Evolutionary conservation across 1,140 invertebrate species (phyloP), one percentile per base, ranked within the genome.

Genomic region (Drosophila leontia): DNA sequence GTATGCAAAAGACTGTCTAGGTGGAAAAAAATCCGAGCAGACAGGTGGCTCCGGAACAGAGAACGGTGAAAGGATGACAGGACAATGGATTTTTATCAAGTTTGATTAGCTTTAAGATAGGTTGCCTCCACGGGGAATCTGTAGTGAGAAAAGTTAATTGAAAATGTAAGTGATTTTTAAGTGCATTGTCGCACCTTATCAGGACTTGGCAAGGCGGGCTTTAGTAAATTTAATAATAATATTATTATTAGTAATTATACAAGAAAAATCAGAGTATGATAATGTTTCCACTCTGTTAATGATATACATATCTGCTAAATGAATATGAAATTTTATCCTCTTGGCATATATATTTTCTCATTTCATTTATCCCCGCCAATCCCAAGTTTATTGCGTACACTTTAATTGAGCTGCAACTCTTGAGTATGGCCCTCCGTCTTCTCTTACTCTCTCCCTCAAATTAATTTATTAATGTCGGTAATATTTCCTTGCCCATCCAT

Each of bases 391-490:
- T 60, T 75, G 69, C 82, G 82, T 70, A 75, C 57, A 85, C 70
- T 78, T 82, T 85, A 85, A 85, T 85, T 85, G 82, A 86, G 70
- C 79, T 71, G 37, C 45, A 47, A 68, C 65, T 64, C 41, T 60
- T 34, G 4, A 26, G 29, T 50, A 19, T 29, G 13, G 11, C 44
- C 13, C 29, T 50, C 17, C 17, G 44, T 39, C 35, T 39, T 32
- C 47, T 26, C 39, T 59, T 15, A n/a, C 5, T 32, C 58, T 51
- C 58, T 48, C 19, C 41, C 44, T 51, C 58, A 79, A 86, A 86
- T 86, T 82, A 86, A 86, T 87, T 86, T 86, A 86, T 86, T 87
- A 86, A 86, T 82, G 79, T 71, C 76, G 65, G 58, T 67, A 61
- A 71, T 86, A 68, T 79, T 86, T 76, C 65, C 53, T 35, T 56